These are phyloP conservation scores for Astropecten irregularis DNA, from an alignment of 53 echinoderm and acorn worm species.

Conservation along the genomic window DNA sequence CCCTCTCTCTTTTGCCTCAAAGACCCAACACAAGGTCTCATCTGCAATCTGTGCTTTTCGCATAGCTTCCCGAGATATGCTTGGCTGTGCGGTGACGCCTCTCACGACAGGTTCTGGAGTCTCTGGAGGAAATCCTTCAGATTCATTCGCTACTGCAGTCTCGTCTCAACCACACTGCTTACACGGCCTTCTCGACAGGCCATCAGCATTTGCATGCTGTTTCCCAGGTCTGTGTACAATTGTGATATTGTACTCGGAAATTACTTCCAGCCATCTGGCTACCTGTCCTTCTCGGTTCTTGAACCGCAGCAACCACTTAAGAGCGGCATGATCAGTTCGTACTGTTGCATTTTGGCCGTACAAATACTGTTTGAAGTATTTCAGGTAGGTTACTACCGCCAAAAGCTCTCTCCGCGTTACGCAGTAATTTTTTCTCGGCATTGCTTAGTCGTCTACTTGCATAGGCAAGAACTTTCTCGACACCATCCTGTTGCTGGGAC, in stretches of 20 bases:
- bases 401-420: slow-evolving; percentile 25
- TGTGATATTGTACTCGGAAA: neutral
- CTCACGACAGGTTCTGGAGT: too few species aligned
- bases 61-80: neutral
- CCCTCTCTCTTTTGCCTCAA: neutral
- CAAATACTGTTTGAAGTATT: slow-evolving; percentile 39
- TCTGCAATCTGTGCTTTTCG: neutral
- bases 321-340: slow-evolving; percentile 10
- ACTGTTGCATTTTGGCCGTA: neutral
- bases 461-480: neutral
- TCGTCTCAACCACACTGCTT: slow-evolving; percentile 4
- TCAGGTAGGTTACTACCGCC: slow-evolving; percentile 17
- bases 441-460: neutral
- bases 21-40: neutral
- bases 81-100: neutral
- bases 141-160: neutral
- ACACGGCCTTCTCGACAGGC: slow-evolving; percentile 15
- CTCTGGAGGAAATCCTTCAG: neutral
- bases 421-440: slow-evolving; percentile 24
- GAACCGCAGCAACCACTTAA: slow-evolving; percentile 19
- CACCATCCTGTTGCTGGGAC: neutral
- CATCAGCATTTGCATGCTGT: slow-evolving; percentile 26
- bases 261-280: slow-evolving; percentile 30
- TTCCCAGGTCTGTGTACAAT: slow-evolving; percentile 5
- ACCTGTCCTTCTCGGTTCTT: slow-evolving; percentile 27